phyloP scores from a whole-genome alignment of 2,888 invertebrate genomes.

The Macrophya alboannulata region DNA sequence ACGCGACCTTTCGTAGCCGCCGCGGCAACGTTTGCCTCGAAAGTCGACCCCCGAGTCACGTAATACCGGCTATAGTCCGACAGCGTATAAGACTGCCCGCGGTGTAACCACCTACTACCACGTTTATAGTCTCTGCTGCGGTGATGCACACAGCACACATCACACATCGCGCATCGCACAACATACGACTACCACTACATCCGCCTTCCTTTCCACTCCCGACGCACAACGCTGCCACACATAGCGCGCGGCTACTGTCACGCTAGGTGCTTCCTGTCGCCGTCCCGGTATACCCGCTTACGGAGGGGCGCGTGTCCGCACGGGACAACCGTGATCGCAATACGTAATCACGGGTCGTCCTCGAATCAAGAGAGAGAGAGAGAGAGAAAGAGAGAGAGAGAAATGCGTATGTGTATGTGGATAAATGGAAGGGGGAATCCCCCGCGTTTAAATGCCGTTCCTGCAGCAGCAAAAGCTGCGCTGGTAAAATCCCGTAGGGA shows the following conservation, averaged over 20 bases:
- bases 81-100: constrained; percentile 32
- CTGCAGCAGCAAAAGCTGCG: constrained; percentile 17
- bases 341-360: constrained; percentile 74
- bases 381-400: not conserved
- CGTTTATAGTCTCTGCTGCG: constrained; percentile 35
- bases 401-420: not conserved
- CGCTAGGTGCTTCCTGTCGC: constrained; percentile 79
- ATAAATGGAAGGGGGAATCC: not conserved
- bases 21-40: constrained; percentile 23
- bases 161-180: not conserved
- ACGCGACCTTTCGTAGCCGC: constrained; percentile 42
- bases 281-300: constrained; percentile 61
- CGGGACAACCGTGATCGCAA: constrained; percentile 78
- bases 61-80: constrained; percentile 42
- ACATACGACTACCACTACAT: not conserved
- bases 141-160: not conserved
- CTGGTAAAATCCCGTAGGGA: constrained; percentile 38
- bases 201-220: constrained; percentile 16
- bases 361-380: constrained; percentile 58
- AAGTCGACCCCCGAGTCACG: constrained; percentile 51
- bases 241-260: constrained; percentile 67
- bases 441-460: constrained; percentile 32
- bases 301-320: constrained; percentile 61
- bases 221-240: constrained; percentile 34
- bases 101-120: constrained; percentile 46